Evolutionary conservation across 2,797 vertebrate genomes (phyloP).

Genomic region (Alauda arvensis): DNA sequence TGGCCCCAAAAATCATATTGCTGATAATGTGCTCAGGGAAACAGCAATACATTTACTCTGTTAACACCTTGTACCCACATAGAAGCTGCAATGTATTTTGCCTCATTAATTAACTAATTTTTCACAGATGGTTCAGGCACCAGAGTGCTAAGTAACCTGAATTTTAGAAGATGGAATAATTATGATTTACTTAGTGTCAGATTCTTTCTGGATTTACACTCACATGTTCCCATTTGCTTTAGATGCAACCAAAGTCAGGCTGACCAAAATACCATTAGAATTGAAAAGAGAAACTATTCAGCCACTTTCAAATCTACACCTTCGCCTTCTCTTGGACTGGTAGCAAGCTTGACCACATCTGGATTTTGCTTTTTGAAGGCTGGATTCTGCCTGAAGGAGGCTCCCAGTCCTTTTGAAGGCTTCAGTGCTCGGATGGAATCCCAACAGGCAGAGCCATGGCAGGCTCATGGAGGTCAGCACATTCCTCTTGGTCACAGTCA

Average conservation of each 20-base stretch:
- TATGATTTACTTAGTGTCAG: background rate
- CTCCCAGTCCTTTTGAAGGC: conserved; percentile 22
- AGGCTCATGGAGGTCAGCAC: background rate
- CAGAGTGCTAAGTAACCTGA: conserved; percentile 42
- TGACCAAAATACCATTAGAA: background rate
- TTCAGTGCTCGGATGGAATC: background rate
- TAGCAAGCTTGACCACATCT: background rate
- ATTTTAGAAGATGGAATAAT: conserved; percentile 20
- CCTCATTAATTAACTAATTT: conserved; percentile 50
- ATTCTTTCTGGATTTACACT: background rate
- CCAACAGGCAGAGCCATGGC: background rate
- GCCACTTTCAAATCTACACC: background rate
- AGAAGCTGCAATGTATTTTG: conserved; percentile 33
- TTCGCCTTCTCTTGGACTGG: conserved; percentile 5
- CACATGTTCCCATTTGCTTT: background rate
- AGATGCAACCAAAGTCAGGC: background rate
- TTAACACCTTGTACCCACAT: conserved; percentile 22
- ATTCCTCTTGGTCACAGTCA: background rate
- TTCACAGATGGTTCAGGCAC: conserved; percentile 36
- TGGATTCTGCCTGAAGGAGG: conserved; percentile 34
- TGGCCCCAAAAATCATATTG: background rate
- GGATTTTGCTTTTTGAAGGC: conserved; percentile 44
- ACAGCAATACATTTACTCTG: background rate
- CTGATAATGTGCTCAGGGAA: background rate
- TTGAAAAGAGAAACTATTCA: background rate